Evolutionary conservation across 2,113 vertebrate species (phyloP).

Genomic region (Podarcis raffonei): DNA sequence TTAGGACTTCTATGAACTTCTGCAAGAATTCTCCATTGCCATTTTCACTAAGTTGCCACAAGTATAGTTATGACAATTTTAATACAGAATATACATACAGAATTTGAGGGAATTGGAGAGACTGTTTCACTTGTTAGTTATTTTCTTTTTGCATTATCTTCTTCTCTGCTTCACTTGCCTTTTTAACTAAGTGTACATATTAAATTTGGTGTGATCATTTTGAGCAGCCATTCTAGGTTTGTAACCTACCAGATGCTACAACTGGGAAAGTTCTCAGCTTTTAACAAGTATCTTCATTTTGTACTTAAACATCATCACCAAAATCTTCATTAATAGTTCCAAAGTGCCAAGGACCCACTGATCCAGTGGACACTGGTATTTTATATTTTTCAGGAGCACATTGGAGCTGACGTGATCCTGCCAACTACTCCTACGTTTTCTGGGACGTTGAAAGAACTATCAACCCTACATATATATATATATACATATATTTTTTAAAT

Average conservation of each 20-base stretch:
- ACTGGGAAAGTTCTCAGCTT: neutral
- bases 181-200: neutral
- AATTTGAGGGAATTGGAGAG: neutral
- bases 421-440: conserved; percentile 66
- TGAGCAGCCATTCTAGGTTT: neutral
- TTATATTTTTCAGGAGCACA: conserved; percentile 70
- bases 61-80: neutral
- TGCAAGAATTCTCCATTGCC: neutral
- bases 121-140: neutral
- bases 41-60: neutral
- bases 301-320: conserved; percentile 46
- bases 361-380: conserved; percentile 68
- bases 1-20: neutral
- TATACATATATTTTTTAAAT: neutral
- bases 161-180: neutral
- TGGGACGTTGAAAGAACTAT: conserved; percentile 65
- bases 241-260: conserved; percentile 23
- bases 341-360: conserved; percentile 63
- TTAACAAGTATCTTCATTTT: conserved; percentile 37
- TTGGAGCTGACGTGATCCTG: conserved; percentile 69
- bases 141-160: neutral
- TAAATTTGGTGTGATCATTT: conserved; percentile 4
- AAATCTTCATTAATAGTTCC: conserved; percentile 45
- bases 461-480: conserved; percentile 55
- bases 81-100: neutral